Conservation (phyloP, 2,113 vertebrate genomes). For the Lepus timidus region DNA sequence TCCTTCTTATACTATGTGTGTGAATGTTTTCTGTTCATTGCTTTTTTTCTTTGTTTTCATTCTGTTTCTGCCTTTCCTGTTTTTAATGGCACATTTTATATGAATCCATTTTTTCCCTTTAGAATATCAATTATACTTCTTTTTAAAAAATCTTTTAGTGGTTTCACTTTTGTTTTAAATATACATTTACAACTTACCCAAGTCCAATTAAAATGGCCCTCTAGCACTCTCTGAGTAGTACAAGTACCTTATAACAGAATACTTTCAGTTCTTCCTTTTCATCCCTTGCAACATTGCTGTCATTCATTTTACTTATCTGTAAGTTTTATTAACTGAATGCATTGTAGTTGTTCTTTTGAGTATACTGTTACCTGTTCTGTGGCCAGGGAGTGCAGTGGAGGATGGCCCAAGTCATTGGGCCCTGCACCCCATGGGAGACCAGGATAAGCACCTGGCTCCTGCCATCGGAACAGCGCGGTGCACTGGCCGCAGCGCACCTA, state of each 20-base stretch:
- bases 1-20: neutral
- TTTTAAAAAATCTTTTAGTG: neutral
- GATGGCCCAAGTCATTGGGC: no score
- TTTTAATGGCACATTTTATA: conserved; percentile 24
- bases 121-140: neutral
- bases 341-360: neutral
- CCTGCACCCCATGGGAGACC: no score
- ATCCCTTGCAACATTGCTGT: neutral
- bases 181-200: neutral
- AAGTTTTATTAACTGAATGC: neutral
- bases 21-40: conserved; percentile 4
- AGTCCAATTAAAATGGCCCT: neutral
- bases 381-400: no score
- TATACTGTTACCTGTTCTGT: neutral
- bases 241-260: neutral
- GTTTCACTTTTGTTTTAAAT: neutral
- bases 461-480: no score
- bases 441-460: no score
- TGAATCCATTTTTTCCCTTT: conserved; percentile 3
- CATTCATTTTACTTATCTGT: neutral
- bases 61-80: neutral
- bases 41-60: neutral
- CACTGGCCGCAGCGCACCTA: no score
- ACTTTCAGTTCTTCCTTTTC: neutral
- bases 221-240: neutral